A percentile compares a stretch with the other conserved stretches of the same genome.
phyloP scores from a whole-genome alignment of 2,888 invertebrate species.

The Gisinianus flammeolus region DNA sequence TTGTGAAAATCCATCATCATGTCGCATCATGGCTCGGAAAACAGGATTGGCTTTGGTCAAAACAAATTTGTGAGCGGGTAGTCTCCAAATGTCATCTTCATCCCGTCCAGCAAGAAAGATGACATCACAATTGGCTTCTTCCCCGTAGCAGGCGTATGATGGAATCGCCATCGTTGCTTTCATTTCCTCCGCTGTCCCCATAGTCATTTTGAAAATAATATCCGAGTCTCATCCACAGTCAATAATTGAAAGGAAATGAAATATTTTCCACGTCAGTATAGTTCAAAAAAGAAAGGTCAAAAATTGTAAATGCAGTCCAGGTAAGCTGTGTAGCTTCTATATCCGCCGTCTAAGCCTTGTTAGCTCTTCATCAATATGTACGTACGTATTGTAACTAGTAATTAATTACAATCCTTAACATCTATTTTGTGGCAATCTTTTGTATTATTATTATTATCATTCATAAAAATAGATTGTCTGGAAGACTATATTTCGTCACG shows the following conservation, averaged over 20 bases:
- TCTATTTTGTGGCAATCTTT: background rate
- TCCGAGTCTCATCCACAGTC: background rate
- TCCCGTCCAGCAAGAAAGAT: slow-evolving; percentile 70
- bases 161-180: slow-evolving; percentile 22
- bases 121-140: slow-evolving; percentile 68
- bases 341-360: background rate
- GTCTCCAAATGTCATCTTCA: slow-evolving; percentile 69
- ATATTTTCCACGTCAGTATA: background rate
- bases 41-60: slow-evolving; percentile 71
- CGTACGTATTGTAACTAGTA: background rate
- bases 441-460: background rate
- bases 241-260: too few species aligned
- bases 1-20: slow-evolving; percentile 63
- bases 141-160: slow-evolving; percentile 47
- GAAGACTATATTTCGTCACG: background rate
- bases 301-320: background rate
- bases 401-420: background rate
- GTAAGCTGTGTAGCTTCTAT: background rate
- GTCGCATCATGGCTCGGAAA: slow-evolving; percentile 69
- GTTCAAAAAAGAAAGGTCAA: background rate
- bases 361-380: background rate
- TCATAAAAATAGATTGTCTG: background rate
- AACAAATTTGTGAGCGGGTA: slow-evolving; percentile 72
- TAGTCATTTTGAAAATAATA: background rate
- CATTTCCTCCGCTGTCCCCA: background rate